These are phyloP conservation scores for Folsomia manolachei DNA, from an alignment of 2,888 invertebrate species.

Conservation along the genomic window DNA sequence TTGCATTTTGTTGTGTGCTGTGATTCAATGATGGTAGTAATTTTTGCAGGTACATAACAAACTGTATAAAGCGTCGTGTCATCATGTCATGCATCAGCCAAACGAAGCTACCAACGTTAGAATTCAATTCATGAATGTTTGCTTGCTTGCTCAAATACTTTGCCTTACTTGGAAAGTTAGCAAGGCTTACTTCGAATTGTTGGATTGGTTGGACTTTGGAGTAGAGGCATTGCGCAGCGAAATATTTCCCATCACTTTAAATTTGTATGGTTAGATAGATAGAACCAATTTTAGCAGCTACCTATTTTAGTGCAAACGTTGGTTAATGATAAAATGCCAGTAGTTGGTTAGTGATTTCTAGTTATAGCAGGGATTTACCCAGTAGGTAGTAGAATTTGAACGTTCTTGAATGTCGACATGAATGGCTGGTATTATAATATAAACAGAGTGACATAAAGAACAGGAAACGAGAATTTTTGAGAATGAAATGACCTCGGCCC, in stretches of 20 bases:
- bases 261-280: too few species aligned
- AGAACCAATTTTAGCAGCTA: too few species aligned
- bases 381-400: neutral
- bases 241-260: neutral
- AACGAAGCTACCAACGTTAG: neutral
- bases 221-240: neutral
- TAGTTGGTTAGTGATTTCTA: too few species aligned
- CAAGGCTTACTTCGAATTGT: neutral
- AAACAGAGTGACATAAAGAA: neutral
- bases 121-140: neutral
- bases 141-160: neutral
- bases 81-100: neutral
- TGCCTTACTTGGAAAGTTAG: neutral
- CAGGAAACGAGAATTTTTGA: neutral
- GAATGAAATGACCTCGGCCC: slow-evolving; percentile 1
- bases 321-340: too few species aligned
- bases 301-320: too few species aligned
- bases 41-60: too few species aligned
- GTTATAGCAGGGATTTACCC: too few species aligned
- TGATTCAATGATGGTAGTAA: too few species aligned
- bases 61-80: neutral
- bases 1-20: too few species aligned
- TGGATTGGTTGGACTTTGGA: too few species aligned
- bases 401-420: neutral
- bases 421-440: neutral